These are phyloP conservation scores for Drosophila equinoxialis DNA, from an alignment of 1,140 invertebrate species.

Conservation along the genomic window DNA sequence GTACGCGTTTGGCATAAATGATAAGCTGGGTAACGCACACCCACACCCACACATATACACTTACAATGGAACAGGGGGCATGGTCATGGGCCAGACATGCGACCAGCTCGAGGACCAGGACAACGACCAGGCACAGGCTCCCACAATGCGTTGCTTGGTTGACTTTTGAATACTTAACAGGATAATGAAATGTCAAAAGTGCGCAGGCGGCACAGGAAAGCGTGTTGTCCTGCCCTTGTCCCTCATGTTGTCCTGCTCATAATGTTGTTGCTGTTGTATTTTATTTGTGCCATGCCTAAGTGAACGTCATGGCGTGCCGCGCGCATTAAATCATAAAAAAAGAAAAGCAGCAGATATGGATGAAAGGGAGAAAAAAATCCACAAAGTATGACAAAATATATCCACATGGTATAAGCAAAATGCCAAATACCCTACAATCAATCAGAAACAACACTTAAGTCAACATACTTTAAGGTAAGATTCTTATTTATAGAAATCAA, in stretches of 20 bases:
- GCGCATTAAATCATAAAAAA: constrained; percentile 77
- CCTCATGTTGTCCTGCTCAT: background rate
- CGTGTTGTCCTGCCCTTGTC: constrained; percentile 50
- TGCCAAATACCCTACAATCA: background rate
- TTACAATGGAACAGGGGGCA: background rate
- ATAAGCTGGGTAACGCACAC: constrained; percentile 67
- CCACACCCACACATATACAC: too few species aligned
- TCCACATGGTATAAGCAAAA: background rate
- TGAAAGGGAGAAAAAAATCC: constrained; percentile 32
- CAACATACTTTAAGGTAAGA: too few species aligned
- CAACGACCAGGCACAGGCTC: constrained; percentile 6
- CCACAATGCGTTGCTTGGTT: constrained; percentile 63
- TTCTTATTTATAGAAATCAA: too few species aligned
- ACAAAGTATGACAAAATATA: background rate
- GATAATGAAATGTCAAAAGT: constrained; percentile 81
- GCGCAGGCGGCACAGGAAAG: constrained; percentile 65
- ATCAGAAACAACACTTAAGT: too few species aligned
- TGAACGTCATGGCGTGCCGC: constrained; percentile 77
- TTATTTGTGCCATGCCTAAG: constrained; percentile 76
- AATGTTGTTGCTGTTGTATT: constrained; percentile 49
- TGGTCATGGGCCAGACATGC: constrained; percentile 44
- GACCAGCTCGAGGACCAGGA: constrained; percentile 15
- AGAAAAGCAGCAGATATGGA: constrained; percentile 26
- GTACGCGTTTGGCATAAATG: constrained; percentile 79
- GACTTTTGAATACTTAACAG: constrained; percentile 81